Evolutionary conservation across 2,888 invertebrate species (phyloP).

Genomic region (Stenolophus ochropezus): DNA sequence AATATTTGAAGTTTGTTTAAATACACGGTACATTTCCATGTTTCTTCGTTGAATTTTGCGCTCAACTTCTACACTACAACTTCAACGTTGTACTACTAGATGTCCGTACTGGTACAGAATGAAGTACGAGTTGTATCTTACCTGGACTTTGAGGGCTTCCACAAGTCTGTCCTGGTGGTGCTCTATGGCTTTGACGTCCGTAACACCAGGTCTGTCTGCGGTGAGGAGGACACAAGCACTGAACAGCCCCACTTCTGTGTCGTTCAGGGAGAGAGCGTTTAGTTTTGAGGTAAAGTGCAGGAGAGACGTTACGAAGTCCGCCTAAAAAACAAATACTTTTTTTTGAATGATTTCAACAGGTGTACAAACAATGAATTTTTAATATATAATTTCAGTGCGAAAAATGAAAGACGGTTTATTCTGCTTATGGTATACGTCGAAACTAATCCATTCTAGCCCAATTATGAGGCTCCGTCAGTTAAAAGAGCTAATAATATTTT

Average conservation of each 20-base stretch:
- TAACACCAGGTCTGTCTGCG: conserved; percentile 86
- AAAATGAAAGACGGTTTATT: too few relatives aligned
- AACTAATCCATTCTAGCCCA: too few relatives aligned
- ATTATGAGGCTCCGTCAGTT: too few relatives aligned
- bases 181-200: conserved; percentile 86
- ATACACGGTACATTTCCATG: too few relatives aligned
- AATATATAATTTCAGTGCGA: too few relatives aligned
- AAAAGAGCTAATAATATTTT: too few relatives aligned
- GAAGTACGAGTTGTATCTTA: conserved; percentile 65
- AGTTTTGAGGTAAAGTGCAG: conserved; percentile 87
- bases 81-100: too few relatives aligned
- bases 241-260: conserved; percentile 93
- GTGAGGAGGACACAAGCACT: conserved; percentile 90
- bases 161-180: conserved; percentile 87
- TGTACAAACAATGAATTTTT: background rate
- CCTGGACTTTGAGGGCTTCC: conserved; percentile 91
- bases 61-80: too few relatives aligned
- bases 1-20: too few relatives aligned
- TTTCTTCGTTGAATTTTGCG: too few relatives aligned
- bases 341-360: background rate
- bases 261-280: conserved; percentile 85
- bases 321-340: conserved; percentile 74
- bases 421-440: too few relatives aligned
- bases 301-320: conserved; percentile 87
- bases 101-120: too few relatives aligned